Base-by-base conservation (phyloP, 2,888 invertebrate genomes). In the Nomada hirtipes region DNA sequence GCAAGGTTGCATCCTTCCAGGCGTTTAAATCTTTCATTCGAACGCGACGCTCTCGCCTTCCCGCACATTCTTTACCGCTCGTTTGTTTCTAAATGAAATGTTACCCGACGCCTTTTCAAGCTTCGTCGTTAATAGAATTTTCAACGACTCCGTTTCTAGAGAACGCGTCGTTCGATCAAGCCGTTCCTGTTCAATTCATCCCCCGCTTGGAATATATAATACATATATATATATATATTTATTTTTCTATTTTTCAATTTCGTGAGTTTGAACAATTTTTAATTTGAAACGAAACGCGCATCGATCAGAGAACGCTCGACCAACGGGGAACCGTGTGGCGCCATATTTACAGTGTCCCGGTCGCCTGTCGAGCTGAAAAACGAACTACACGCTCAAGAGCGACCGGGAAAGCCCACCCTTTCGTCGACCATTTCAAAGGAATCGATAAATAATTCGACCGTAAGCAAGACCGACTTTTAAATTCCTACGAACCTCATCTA, bases 341-440 rank as follows among this genome's bases (percentile, higher is more conserved):
- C 57, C 42, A 74, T 77, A 77, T 77, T 77, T 77, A 77, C 77
- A 74, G 59, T 44, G n/a, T 20, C 13, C 23, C 29, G 23, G 57
- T 10, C 42, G 47, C 29, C 15, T 50, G 36, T 29, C 47, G 15
- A 26, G 29, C 13, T 23, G 13, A 71, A 10, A 71, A 55, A 61
- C 63, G 42, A 57, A 18, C 23, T 18, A 53, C 23, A 3, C 42
- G 52, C 1, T 42, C 55, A 44, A 44, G 36, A 11, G 23, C 10
- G 44, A 20, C 18, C 26, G 1, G 4, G 18, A 13, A n/a, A 3
- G 36, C 36, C 47, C 29, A 29, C 55, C 10, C 15, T 18, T 20
- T 36, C n/a, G 42, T 15, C 26, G 26, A 23, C n/a, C 13, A 64
- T 72, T 26, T 23, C 15, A 44, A 29, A 23, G 11, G 61, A 60